Conservation (phyloP, 2,888 invertebrate species). For the Neoitamus cyanurus region DNA sequence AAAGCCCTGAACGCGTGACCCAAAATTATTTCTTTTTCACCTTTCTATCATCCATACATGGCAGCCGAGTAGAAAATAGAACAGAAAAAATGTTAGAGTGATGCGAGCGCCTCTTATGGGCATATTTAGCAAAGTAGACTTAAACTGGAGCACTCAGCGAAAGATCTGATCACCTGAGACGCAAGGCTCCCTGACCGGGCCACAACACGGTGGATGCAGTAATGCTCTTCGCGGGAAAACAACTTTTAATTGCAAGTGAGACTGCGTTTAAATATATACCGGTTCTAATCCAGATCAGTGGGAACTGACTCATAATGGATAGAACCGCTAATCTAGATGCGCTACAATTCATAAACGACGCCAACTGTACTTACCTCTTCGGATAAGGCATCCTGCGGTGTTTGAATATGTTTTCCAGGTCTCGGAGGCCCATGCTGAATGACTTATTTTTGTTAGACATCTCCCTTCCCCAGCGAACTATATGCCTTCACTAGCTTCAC, state of each 20-base stretch:
- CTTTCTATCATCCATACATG: background rate
- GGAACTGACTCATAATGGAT: background rate
- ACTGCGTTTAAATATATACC: background rate
- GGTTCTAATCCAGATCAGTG: background rate
- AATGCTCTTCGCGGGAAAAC: constrained; percentile 25
- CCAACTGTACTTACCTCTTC: constrained; percentile 61
- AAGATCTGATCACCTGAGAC: constrained; percentile 39
- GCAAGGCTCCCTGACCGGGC: background rate
- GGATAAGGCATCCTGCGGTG: constrained; percentile 66
- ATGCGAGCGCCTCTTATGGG: background rate
- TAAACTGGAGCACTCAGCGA: constrained; percentile 41
- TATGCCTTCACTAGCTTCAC: background rate
- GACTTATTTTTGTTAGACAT: constrained; percentile 46
- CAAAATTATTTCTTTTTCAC: background rate
- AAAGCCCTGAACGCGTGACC: background rate
- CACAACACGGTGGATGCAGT: constrained; percentile 20
- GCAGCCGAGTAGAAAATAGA: background rate
- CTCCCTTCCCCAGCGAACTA: background rate
- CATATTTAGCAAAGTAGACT: constrained; percentile 1
- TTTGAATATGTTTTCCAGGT: constrained; percentile 64
- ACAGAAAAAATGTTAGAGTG: background rate
- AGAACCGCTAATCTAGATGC: background rate
- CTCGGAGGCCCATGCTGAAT: constrained; percentile 56
- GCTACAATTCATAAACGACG: background rate
- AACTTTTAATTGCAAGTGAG: background rate